Evolutionary conservation across 1,140 invertebrate genomes (phyloP).

Genomic region (Leguminivora glycinivorella): DNA sequence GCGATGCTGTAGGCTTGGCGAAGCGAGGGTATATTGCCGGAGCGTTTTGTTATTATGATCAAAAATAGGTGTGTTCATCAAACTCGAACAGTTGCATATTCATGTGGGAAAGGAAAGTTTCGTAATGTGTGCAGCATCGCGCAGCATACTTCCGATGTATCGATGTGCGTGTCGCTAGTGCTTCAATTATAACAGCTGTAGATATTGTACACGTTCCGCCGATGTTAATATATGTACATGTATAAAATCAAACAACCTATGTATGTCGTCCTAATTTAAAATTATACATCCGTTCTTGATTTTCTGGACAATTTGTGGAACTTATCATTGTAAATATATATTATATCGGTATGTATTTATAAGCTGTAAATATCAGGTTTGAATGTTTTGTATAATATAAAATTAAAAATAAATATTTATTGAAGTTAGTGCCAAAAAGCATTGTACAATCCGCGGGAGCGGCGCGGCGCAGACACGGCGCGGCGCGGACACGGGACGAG

Average conservation of each 20-base stretch:
- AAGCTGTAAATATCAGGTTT: slow-evolving; percentile 72
- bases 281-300: not conserved
- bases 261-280: slow-evolving; percentile 40
- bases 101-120: slow-evolving; percentile 11
- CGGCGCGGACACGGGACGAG: slow-evolving; percentile 35
- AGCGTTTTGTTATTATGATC: slow-evolving; percentile 7
- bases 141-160: slow-evolving; percentile 39
- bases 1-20: slow-evolving; percentile 28
- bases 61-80: not conserved
- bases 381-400: slow-evolving; percentile 68
- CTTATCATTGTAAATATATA: slow-evolving; percentile 59
- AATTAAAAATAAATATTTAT: slow-evolving; percentile 61
- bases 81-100: slow-evolving; percentile 2
- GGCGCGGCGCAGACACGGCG: slow-evolving; percentile 35
- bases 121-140: slow-evolving; percentile 25
- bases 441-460: slow-evolving; percentile 51
- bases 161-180: slow-evolving; percentile 48
- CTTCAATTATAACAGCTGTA: slow-evolving; percentile 49
- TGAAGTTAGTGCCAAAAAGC: slow-evolving; percentile 76
- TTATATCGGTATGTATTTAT: slow-evolving; percentile 49
- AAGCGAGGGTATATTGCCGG: not conserved
- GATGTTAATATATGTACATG: slow-evolving; percentile 37
- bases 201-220: slow-evolving; percentile 55
- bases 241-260: slow-evolving; percentile 46
- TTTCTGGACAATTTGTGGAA: not conserved